Percentiles rank a stretch among this genome's conserved stretches.
These are phyloP conservation scores for Meteorus sp. DNA, from an alignment of 1,140 invertebrate genomes.

Conservation along the genomic window DNA sequence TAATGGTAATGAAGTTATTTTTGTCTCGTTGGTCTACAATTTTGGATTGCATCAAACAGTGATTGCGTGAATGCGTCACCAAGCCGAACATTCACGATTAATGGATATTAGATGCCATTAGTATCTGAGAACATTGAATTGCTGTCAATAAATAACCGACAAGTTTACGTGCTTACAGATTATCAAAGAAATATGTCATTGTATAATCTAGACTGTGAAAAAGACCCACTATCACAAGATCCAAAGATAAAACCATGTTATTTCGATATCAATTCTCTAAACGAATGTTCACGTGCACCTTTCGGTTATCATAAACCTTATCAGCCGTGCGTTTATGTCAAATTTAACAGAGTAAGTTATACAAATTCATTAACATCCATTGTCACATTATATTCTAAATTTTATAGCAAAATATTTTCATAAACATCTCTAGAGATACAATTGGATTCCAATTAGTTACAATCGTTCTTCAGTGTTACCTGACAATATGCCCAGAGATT, in stretches of 20 bases:
- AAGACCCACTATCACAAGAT: not conserved
- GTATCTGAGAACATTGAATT: too few relatives aligned
- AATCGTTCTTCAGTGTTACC: constrained; percentile 64
- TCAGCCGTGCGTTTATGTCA: constrained; percentile 79
- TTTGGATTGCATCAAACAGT: too few relatives aligned
- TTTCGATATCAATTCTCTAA: constrained; percentile 37
- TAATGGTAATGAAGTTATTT: constrained; percentile 28
- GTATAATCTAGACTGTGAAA: constrained; percentile 29
- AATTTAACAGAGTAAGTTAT: constrained; percentile 74
- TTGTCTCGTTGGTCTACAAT: too few relatives aligned
- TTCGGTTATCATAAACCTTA: constrained; percentile 69
- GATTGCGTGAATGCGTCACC: too few relatives aligned
- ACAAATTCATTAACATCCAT: constrained; percentile 15
- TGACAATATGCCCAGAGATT: constrained; percentile 66
- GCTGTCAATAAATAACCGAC: too few relatives aligned
- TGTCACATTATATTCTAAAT: not conserved
- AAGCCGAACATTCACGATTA: too few relatives aligned
- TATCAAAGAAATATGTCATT: constrained; percentile 31
- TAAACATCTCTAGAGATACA: constrained; percentile 61
- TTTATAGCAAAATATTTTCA: not conserved
- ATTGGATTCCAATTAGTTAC: constrained; percentile 74
- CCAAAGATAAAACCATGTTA: constrained; percentile 35
- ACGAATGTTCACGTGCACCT: constrained; percentile 35
- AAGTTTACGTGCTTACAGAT: too few relatives aligned
- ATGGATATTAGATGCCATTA: too few relatives aligned